A percentile compares a stretch with the other conserved stretches of the same genome.
Evolutionary conservation across 30 jellyfish, hydroid and myxozoan species (phyloP).

Genomic region (Turritopsis rubra): DNA sequence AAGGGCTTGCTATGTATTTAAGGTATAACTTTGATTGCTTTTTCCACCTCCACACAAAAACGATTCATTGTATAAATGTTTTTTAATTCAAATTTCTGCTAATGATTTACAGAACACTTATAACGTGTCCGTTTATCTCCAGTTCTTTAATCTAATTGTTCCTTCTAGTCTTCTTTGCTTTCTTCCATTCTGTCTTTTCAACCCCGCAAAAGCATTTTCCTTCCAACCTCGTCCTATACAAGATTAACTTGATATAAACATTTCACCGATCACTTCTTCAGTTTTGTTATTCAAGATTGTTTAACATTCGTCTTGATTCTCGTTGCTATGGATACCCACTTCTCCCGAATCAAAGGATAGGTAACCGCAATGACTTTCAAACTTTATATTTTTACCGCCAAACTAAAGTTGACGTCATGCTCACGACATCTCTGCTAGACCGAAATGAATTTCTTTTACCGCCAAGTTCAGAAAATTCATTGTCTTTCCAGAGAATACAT

Average conservation of each 20-base stretch:
- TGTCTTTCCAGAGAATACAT: too few relatives aligned
- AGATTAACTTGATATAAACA: too few relatives aligned
- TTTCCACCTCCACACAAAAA: too few relatives aligned
- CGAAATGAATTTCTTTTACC: not conserved
- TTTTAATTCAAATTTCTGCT: not conserved
- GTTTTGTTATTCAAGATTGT: too few relatives aligned
- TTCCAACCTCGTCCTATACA: too few relatives aligned
- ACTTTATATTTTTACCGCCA: not conserved
- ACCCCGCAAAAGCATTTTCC: too few relatives aligned
- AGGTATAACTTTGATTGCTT: too few relatives aligned
- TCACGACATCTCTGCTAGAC: not conserved
- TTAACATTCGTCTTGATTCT: not conserved
- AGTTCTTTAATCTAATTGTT: not conserved
- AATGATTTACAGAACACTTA: not conserved
- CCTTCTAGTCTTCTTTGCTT: not conserved
- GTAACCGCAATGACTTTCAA: not conserved
- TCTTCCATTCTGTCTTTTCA: not conserved
- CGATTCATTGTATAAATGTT: not conserved
- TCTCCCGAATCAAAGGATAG: not conserved
- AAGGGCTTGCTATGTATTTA: too few relatives aligned
- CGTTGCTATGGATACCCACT: not conserved
- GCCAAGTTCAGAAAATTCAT: not conserved
- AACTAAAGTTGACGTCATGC: not conserved
- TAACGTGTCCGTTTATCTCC: not conserved
- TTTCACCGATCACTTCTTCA: too few relatives aligned